Evolutionary conservation across 2,797 vertebrate genomes (phyloP).

Genomic region (Microtus californicus): DNA sequence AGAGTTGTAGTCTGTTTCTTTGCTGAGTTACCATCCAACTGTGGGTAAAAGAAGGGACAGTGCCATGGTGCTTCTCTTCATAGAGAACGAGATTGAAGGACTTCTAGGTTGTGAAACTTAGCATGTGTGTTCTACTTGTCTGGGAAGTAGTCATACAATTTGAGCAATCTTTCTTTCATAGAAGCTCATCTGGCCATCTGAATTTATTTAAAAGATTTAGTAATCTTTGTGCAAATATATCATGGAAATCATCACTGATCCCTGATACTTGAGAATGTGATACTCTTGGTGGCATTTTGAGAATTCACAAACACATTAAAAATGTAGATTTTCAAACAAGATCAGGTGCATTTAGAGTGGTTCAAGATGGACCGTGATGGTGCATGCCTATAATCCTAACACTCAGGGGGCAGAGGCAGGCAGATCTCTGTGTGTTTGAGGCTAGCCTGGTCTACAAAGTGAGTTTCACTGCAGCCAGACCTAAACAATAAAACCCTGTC

Average conservation of each 20-base stretch:
- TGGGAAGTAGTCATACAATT: background rate
- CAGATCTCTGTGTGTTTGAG: no score
- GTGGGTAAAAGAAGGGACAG: background rate
- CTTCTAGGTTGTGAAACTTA: background rate
- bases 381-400: no score
- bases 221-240: background rate
- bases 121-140: background rate
- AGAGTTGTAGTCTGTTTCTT: background rate
- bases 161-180: conserved; percentile 50
- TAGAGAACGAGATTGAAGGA: background rate
- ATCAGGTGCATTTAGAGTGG: no score
- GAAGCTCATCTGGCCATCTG: background rate
- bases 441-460: no score
- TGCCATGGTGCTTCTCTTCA: background rate
- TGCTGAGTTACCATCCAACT: background rate
- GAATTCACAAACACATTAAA: conserved; percentile 43
- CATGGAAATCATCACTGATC: background rate
- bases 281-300: conserved; percentile 26
- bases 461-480: no score
- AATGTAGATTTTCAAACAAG: conserved; percentile 21
- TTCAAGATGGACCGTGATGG: no score
- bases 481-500: no score
- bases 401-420: no score
- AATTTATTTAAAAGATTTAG: conserved; percentile 61
- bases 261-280: background rate